A percentile compares a stretch with the other conserved stretches of the same genome.
phyloP scores from a whole-genome alignment of 1,140 invertebrate species.

The Tachypleus tridentatus region DNA sequence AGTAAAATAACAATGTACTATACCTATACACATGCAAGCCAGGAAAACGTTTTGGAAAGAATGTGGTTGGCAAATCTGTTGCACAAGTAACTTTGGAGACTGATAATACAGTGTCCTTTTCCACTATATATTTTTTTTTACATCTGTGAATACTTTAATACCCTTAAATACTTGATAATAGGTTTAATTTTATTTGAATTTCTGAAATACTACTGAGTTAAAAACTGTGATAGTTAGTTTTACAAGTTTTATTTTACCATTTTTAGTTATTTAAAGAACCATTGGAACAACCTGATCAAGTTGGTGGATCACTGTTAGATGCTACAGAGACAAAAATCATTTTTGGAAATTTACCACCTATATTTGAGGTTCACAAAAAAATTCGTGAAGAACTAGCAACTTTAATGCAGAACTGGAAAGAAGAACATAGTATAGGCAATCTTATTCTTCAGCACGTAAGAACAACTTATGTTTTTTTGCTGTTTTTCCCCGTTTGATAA shows the following conservation, averaged over 20 bases:
- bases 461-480: neutral
- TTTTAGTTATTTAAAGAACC: constrained; percentile 83
- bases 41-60: too few species aligned
- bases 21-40: too few species aligned
- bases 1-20: too few species aligned
- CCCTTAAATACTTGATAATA: too few species aligned
- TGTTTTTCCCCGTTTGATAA: constrained; percentile 5
- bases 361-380: constrained; percentile 78
- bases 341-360: constrained; percentile 89
- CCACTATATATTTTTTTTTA: too few species aligned
- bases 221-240: too few species aligned
- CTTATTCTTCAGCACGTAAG: constrained; percentile 68
- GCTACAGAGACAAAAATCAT: constrained; percentile 89
- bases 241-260: constrained; percentile 14
- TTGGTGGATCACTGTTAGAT: constrained; percentile 61
- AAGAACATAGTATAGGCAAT: constrained; percentile 71
- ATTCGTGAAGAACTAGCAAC: constrained; percentile 65
- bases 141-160: too few species aligned
- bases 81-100: too few species aligned
- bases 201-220: too few species aligned
- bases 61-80: too few species aligned
- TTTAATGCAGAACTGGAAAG: constrained; percentile 56
- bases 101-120: too few species aligned
- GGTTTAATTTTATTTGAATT: too few species aligned
- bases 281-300: constrained; percentile 69